Percentiles rank a stretch among this genome's conserved stretches.
These are phyloP conservation scores for Dusona sp. DNA, from an alignment of 2,888 invertebrate species.

Conservation along the genomic window DNA sequence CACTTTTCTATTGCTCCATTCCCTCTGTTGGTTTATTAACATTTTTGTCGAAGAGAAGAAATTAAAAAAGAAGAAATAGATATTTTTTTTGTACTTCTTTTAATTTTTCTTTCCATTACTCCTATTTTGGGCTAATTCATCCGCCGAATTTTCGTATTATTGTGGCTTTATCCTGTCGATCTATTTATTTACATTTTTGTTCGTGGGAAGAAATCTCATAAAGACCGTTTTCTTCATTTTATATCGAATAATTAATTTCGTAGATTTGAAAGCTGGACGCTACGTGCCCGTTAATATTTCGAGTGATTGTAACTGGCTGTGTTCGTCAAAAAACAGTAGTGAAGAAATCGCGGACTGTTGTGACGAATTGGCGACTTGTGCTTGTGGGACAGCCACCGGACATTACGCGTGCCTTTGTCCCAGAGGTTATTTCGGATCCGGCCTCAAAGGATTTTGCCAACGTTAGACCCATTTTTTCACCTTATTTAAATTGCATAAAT, in stretches of 20 bases:
- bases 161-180: background rate
- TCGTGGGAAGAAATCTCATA: background rate
- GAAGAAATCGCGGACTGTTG: conserved; percentile 85
- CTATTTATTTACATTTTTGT: background rate
- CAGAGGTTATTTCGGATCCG: conserved; percentile 88
- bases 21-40: no score
- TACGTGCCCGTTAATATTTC: conserved; percentile 86
- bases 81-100: background rate
- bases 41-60: no score
- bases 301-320: conserved; percentile 86
- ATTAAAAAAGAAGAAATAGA: no score
- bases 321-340: conserved; percentile 79
- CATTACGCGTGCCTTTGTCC: conserved; percentile 89
- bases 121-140: background rate
- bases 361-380: conserved; percentile 87
- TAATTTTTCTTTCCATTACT: background rate
- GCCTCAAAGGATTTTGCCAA: conserved; percentile 87
- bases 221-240: background rate
- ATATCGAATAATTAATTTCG: conserved; percentile 50
- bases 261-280: conserved; percentile 88
- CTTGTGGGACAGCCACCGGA: conserved; percentile 89
- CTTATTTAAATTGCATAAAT: background rate
- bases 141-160: background rate
- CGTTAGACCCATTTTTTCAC: conserved; percentile 84
- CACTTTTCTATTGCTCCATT: no score